Evolutionary conservation across 2,888 invertebrate species (phyloP), one percentile per base, ranked within the genome.

Genomic region (Harpalus rufipes): DNA sequence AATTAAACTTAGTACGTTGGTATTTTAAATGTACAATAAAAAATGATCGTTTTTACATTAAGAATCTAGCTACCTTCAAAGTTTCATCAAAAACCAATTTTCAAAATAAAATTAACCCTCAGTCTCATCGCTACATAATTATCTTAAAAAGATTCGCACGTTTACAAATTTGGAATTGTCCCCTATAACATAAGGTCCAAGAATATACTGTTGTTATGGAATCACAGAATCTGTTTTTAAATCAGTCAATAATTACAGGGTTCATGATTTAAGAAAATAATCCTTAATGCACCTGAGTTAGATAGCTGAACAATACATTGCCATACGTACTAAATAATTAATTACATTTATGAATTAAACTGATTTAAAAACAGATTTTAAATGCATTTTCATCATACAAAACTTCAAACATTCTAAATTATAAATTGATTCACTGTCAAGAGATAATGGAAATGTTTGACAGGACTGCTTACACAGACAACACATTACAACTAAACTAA

Each of bases 381-480:
- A 84, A 84, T 84, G 84, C 84, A 78, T 14, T 16, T 56, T 76
- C 56, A 74, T 61, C 76, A 76, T 84, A 84, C 44, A 84, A 72
- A 32, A 83, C 83, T 74, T 59, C 41, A 83, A 65, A 51, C 78
- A 78, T 84, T 65, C 51, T 81, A 81, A 76, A 81, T 76, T 61
- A 85, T 58, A 39, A 79, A 65, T 59, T 61, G 78, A 79, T 85
- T 83, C 86, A 80, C 81, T 81, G 81, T 76, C 86, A 86, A 86
- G 56, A 86, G 85, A 85, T 85, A 87, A 85, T 86, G 87, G 87
- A 87, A 87, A 72, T 81, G 51, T 87, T 87, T 84, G 84, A 84
- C 84, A 84, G 84, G 56, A 65, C 51, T 83, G 39, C 51, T 72
- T 72, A 65, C 16, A 63, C 21, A 82, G 56, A 82, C 68, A 68